phyloP scores from a whole-genome alignment of 2,113 vertebrate genomes.

The Prunella himalayana region DNA sequence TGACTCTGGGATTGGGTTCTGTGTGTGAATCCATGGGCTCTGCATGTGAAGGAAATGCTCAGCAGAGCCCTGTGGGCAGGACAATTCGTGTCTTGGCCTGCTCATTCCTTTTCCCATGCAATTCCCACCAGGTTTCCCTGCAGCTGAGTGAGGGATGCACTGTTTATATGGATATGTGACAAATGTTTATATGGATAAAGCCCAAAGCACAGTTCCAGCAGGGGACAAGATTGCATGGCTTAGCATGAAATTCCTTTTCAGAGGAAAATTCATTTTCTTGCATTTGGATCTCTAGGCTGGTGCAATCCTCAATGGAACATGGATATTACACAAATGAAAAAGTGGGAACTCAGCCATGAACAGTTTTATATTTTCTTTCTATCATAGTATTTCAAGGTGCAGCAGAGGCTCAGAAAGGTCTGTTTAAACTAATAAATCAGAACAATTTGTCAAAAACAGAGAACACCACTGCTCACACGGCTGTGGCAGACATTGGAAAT shows the following conservation, averaged over 20 bases:
- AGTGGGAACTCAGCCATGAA: neutral
- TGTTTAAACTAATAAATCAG: neutral
- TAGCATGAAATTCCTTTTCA: neutral
- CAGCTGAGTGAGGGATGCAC: neutral
- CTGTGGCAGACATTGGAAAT: neutral
- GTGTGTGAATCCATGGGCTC: neutral
- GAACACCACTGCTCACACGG: neutral
- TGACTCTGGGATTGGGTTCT: accelerated
- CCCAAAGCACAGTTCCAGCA: neutral
- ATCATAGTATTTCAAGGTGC: neutral
- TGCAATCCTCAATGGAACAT: neutral
- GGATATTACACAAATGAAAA: neutral
- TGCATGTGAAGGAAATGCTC: neutral
- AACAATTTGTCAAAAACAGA: neutral
- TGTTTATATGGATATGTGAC: neutral
- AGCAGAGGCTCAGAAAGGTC: neutral
- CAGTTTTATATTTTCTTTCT: neutral
- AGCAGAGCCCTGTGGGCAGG: accelerated
- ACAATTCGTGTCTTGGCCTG: accelerated
- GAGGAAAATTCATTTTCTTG: neutral
- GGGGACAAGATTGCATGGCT: neutral
- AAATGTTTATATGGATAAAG: neutral
- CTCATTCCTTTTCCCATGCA: neutral
- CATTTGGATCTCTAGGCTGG: accelerated
- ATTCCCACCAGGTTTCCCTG: neutral